Percentiles rank a stretch among this genome's conserved stretches.
These are phyloP conservation scores for Diorhabda carinulata DNA, from an alignment of 1,140 invertebrate species.

Conservation along the genomic window DNA sequence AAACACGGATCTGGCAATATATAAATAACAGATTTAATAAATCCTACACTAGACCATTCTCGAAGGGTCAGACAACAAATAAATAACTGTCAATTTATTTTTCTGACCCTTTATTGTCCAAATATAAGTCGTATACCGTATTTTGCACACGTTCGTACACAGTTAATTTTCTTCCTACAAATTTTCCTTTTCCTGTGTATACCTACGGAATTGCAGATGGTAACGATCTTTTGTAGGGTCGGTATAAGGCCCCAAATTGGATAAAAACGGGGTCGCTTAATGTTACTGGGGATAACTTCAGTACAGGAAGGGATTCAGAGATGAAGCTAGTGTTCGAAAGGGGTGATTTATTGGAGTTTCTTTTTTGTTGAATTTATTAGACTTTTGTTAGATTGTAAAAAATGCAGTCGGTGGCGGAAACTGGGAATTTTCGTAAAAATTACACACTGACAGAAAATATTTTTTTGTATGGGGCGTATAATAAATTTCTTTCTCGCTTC, in stretches of 20 bases:
- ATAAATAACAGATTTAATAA: conserved; percentile 21
- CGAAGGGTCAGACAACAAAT: conserved; percentile 10
- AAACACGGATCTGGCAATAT: not conserved
- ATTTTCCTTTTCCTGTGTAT: conserved; percentile 15
- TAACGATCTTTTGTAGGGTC: not conserved
- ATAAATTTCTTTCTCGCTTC: too few relatives aligned
- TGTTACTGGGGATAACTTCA: conserved; percentile 7
- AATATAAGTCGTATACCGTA: conserved; percentile 17
- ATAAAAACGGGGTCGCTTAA: not conserved
- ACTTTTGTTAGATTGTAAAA: not conserved
- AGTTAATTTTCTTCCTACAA: conserved; percentile 28
- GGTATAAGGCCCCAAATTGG: not conserved
- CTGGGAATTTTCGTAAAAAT: not conserved
- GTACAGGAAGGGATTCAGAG: conserved; percentile 3
- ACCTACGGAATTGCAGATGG: not conserved
- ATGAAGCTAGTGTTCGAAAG: not conserved
- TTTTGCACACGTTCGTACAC: conserved; percentile 23
- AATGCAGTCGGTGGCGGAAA: not conserved
- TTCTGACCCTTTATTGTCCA: conserved; percentile 11
- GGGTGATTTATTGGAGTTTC: conserved; percentile 6
- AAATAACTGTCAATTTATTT: conserved; percentile 23
- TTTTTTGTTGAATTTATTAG: not conserved
- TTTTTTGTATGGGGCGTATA: too few relatives aligned
- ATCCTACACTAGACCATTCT: conserved; percentile 1
- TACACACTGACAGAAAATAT: too few relatives aligned